Evolutionary conservation across 2,888 invertebrate species (phyloP).

Genomic region (Schrankia costaestrigalis): DNA sequence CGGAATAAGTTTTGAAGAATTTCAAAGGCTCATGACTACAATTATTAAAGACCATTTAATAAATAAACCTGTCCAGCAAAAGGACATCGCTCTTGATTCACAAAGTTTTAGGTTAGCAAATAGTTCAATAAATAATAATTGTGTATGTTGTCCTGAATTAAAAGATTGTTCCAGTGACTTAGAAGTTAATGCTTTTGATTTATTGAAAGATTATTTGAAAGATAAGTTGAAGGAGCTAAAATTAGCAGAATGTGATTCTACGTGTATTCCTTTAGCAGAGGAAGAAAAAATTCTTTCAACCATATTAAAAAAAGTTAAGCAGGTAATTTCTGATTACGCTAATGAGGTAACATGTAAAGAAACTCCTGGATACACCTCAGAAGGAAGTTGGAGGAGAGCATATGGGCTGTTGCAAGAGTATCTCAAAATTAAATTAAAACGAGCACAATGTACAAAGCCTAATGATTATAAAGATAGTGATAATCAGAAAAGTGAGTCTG

Average conservation of each 20-base stretch:
- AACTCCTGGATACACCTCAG: constrained; percentile 17
- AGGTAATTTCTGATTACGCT: constrained; percentile 54
- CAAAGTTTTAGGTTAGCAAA: constrained; percentile 33
- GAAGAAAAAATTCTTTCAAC: constrained; percentile 51
- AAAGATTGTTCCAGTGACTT: constrained; percentile 50
- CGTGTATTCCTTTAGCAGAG: constrained; percentile 45
- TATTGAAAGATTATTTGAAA: constrained; percentile 61
- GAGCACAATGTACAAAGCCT: no score
- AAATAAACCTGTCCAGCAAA: constrained; percentile 4
- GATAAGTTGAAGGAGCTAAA: constrained; percentile 54
- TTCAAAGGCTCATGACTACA: constrained; percentile 25
- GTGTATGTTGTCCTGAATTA: constrained; percentile 51
- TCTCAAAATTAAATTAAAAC: constrained; percentile 65
- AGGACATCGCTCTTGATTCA: constrained; percentile 35
- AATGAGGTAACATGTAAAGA: constrained; percentile 50
- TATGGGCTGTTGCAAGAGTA: constrained; percentile 68
- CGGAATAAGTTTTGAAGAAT: constrained; percentile 35
- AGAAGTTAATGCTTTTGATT: constrained; percentile 63
- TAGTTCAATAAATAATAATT: constrained; percentile 20
- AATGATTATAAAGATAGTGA: no score
- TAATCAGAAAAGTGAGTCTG: constrained; percentile 42
- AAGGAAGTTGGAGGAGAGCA: constrained; percentile 65
- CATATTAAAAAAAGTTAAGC: constrained; percentile 55
- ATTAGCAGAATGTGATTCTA: constrained; percentile 37
- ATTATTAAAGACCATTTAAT: constrained; percentile 20